Conservation (phyloP, 2,888 invertebrate genomes). For the Flexamia atlantica region DNA sequence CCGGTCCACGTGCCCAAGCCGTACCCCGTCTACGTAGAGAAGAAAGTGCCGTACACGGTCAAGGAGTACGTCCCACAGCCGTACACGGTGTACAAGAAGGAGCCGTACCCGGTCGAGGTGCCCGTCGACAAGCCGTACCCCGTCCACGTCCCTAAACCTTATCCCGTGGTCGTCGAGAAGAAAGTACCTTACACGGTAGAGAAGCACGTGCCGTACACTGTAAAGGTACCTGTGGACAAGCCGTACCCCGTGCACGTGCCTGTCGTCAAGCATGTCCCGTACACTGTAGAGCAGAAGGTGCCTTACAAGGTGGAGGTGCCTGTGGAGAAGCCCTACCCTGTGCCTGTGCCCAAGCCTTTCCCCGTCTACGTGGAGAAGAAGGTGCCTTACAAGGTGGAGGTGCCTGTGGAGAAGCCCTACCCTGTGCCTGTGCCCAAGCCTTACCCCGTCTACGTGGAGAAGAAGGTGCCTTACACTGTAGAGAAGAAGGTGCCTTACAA, state of each 20-base stretch:
- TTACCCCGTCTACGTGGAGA: slow-evolving; percentile 48
- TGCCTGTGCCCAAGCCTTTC: slow-evolving; percentile 48
- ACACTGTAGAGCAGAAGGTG: slow-evolving; percentile 54
- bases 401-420: slow-evolving; percentile 26
- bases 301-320: slow-evolving; percentile 39
- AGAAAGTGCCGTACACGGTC: slow-evolving; percentile 53
- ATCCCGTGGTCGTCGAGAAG: slow-evolving; percentile 49
- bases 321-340: slow-evolving; percentile 44
- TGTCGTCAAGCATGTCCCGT: slow-evolving; percentile 52
- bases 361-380: slow-evolving; percentile 50
- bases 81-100: slow-evolving; percentile 50
- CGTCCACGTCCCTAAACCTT: slow-evolving; percentile 47
- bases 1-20: slow-evolving; percentile 38
- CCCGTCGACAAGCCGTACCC: slow-evolving; percentile 37
- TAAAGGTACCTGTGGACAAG: slow-evolving; percentile 40
- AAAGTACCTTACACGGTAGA: slow-evolving; percentile 52
- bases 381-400: slow-evolving; percentile 50
- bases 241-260: slow-evolving; percentile 48
- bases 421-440: slow-evolving; percentile 37
- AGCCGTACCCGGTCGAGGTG: slow-evolving; percentile 44
- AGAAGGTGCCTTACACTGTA: slow-evolving; percentile 51
- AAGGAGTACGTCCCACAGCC: slow-evolving; percentile 52
- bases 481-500: slow-evolving; percentile 42
- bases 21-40: slow-evolving; percentile 36
- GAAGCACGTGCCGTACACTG: slow-evolving; percentile 47